Base-by-base conservation (phyloP, 2,797 vertebrate genomes). In the Mus spretus region DNA sequence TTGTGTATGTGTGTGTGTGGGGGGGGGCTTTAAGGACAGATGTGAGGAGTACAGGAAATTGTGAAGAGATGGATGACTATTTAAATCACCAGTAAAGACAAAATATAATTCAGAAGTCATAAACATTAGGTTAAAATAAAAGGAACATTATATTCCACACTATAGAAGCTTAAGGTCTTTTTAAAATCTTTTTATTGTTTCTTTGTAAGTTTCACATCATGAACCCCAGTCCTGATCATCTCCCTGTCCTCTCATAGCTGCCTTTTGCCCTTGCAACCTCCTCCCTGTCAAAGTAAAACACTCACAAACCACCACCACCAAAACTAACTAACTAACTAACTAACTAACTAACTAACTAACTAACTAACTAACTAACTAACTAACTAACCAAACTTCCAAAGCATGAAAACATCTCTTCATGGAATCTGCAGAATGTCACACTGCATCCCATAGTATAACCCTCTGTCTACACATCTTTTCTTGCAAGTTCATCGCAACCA, bases 21-120 rank as follows among this genome's bases (percentile, higher is more conserved):
- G 55, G 55, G 55, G 55, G 3, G 55, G 2, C 78, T 85, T 84
- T 63, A 87, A 13, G 13, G 55, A 82, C 37, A 92, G 44, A 31
- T 14, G 1, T 40, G 34, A 82, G 12, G 1, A n/a, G 19, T 57
- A 15, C 26, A 47, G 15, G 55, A 31, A 88, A 92, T 5, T 88
- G 55, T 93, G 40, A 89, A 10, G 10, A 61, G 9, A 20, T 11
- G 12, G 9, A 2, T 59, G 81, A 44, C 14, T 93, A 55, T 84
- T 57, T 84, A 75, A 88, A n/a, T 1, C 81, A 63, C 34, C 47
- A 59, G 40, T 44, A 90, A 91, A 87, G n/a, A 70, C 44, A 87
- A 89, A 75, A 79, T 44, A 57, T n/a, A 94, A 44, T 55, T 37
- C 14, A 79, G n/a, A 93, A 63, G 20, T 61, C 78, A 90, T 24